phyloP scores from a whole-genome alignment of 2,888 invertebrate species.

The Andrena minutula region DNA sequence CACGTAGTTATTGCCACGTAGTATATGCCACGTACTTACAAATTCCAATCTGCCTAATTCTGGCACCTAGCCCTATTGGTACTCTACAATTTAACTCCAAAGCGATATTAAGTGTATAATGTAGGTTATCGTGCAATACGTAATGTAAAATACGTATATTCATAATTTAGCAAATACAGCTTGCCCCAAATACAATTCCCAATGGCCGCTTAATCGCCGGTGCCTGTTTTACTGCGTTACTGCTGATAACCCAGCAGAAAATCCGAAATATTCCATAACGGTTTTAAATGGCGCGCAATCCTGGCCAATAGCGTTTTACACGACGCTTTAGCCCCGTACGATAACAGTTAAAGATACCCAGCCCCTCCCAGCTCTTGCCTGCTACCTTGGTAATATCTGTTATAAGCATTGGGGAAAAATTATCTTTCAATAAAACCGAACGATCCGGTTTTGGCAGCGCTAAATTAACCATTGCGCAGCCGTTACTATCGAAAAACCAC shows the following conservation, averaged over 20 bases:
- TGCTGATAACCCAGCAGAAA: constrained; percentile 31
- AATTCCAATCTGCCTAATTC: too few relatives aligned
- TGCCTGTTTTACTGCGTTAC: constrained; percentile 1
- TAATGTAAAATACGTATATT: not conserved
- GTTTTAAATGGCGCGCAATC: constrained; percentile 17
- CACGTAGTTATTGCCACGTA: too few relatives aligned
- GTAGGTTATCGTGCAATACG: not conserved
- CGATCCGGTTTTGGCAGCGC: constrained; percentile 14
- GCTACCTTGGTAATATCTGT: constrained; percentile 43
- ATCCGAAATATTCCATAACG: constrained; percentile 36
- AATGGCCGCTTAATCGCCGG: constrained; percentile 13
- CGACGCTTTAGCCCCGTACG: constrained; percentile 22
- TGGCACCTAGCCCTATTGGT: too few relatives aligned
- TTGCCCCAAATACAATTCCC: constrained; percentile 4
- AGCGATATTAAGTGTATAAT: not conserved
- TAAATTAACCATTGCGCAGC: constrained; percentile 33
- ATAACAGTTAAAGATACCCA: constrained; percentile 38
- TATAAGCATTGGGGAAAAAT: constrained; percentile 37
- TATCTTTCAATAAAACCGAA: constrained; percentile 48
- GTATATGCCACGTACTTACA: too few relatives aligned
- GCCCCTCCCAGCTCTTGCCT: not conserved
- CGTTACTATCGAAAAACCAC: constrained; percentile 15
- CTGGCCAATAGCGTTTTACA: constrained; percentile 44
- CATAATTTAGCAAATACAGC: not conserved
- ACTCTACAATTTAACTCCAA: too few relatives aligned